phyloP scores from a whole-genome alignment of 2,113 vertebrate genomes.

The Sinocyclocheilus anshuiensis region DNA sequence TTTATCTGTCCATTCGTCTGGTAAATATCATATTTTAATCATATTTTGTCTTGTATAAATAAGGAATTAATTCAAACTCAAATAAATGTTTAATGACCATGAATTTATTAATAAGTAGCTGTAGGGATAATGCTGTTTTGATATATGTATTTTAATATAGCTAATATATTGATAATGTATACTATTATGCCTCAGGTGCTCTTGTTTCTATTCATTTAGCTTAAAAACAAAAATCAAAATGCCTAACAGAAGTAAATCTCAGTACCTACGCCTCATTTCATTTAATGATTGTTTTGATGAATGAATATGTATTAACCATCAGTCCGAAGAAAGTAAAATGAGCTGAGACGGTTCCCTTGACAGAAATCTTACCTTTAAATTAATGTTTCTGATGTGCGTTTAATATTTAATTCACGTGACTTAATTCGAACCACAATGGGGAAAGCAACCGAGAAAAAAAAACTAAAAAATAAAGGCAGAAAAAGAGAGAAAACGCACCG shows the following conservation, averaged over 20 bases:
- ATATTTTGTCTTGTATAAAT: neutral
- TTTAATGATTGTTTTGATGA: constrained; percentile 50
- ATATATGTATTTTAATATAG: neutral
- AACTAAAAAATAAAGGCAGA: constrained; percentile 42
- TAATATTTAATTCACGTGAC: constrained; percentile 79
- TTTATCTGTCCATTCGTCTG: neutral
- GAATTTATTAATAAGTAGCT: constrained; percentile 20
- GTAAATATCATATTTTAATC: neutral
- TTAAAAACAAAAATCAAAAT: neutral
- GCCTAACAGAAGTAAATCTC: constrained; percentile 1
- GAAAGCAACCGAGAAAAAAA: constrained; percentile 64
- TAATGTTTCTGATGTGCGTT: constrained; percentile 70
- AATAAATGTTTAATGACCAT: neutral
- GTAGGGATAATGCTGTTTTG: neutral
- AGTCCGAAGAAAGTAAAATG: constrained; percentile 64
- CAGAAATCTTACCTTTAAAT: constrained; percentile 75
- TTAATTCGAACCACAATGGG: constrained; percentile 41
- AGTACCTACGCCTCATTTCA: constrained; percentile 25
- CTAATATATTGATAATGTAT: too few species aligned
- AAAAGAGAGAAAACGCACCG: constrained; percentile 69
- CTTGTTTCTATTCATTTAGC: neutral
- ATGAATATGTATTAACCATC: constrained; percentile 70
- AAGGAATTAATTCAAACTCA: neutral
- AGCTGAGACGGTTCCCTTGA: constrained; percentile 69
- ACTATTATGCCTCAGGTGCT: too few species aligned